Evolutionary conservation across 30 jellyfish, hydroid and myxozoan genomes (phyloP).

Genomic region (Aurelia sp.): DNA sequence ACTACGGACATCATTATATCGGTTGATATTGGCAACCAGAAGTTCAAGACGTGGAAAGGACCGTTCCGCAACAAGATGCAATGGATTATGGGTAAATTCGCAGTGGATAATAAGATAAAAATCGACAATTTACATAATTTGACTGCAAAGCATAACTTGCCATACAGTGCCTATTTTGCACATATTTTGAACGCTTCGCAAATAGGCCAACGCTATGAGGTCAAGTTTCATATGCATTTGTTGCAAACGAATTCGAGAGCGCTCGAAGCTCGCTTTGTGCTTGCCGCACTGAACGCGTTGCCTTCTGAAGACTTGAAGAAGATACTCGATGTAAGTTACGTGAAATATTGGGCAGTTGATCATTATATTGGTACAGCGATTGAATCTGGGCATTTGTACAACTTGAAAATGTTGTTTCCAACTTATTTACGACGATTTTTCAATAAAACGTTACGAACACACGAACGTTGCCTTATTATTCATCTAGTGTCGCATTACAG

Average conservation of each 20-base stretch:
- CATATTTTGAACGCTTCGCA: conserved; percentile 50
- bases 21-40: conserved; percentile 15
- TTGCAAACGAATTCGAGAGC: conserved; percentile 74
- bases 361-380: conserved; percentile 49
- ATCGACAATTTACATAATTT: conserved; percentile 56
- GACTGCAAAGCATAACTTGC: conserved; percentile 56
- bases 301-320: conserved; percentile 22
- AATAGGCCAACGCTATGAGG: conserved; percentile 22
- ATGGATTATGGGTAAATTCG: conserved; percentile 72
- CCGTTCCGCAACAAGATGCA: conserved; percentile 59
- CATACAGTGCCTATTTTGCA: conserved; percentile 74
- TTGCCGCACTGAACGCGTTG: conserved; percentile 55
- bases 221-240: conserved; percentile 73
- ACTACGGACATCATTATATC: conserved; percentile 44
- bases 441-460: conserved; percentile 26
- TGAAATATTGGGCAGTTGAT: conserved; percentile 59
- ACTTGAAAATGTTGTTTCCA: conserved; percentile 64
- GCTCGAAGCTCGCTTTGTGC: conserved; percentile 68
- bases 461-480: conserved; percentile 56
- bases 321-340: conserved; percentile 37
- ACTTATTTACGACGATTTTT: conserved; percentile 48
- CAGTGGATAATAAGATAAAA: conserved; percentile 62
- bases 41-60: conserved; percentile 46
- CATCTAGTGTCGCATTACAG: conserved; percentile 55
- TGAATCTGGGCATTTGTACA: conserved; percentile 26